Base-by-base conservation (phyloP, 2,113 vertebrate genomes). In the Chaetorhynchus papuensis region DNA sequence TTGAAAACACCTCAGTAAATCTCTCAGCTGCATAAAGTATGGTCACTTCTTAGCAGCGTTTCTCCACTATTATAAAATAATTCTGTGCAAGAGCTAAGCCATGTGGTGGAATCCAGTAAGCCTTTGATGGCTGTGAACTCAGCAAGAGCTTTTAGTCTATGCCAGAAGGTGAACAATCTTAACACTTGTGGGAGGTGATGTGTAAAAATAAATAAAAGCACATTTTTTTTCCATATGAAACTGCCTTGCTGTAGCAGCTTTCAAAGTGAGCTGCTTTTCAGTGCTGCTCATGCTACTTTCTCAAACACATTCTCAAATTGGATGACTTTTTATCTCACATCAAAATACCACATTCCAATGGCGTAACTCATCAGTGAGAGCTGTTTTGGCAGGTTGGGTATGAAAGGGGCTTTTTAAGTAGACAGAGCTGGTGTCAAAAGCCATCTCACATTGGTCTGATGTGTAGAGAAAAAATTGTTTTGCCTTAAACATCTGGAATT, bases 191-290 rank as follows among this genome's bases (percentile, higher is more conserved):
- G 76, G 60, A 80, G 60, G 49, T 90, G 89, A 74, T 35, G 64
- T 83, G 52, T 86, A 90, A 93, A 94, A 93, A 90, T 82, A 95
- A 94, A 96, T 83, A 90, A 92, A 94, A 94, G 79, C 88, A 59
- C 60, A 13, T 31, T 49, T 86, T 87, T n/a, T 90, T 75, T n/a
- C 35, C n/a, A 5, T 69, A 21, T 30, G 65, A 90, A 87, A 47
- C 80, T 93, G 87, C 65, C 54, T 83, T 76, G 14, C 54, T 68
- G 30, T 44, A 31, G 69, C 70, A 42, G 50, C 69, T 92, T 90
- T 90, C 71, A 83, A 95, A 92, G 75, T 24, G 65, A 90, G 52
- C 37, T 76, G 57, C 82, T 87, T 70, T 91, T 64, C 69, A 33
- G 27, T 59, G 63, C 65, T 90, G 80, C 79, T 95, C 26, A 31